Conservation (phyloP, 2,888 invertebrate genomes). For the Linhomoeus sp. region DNA sequence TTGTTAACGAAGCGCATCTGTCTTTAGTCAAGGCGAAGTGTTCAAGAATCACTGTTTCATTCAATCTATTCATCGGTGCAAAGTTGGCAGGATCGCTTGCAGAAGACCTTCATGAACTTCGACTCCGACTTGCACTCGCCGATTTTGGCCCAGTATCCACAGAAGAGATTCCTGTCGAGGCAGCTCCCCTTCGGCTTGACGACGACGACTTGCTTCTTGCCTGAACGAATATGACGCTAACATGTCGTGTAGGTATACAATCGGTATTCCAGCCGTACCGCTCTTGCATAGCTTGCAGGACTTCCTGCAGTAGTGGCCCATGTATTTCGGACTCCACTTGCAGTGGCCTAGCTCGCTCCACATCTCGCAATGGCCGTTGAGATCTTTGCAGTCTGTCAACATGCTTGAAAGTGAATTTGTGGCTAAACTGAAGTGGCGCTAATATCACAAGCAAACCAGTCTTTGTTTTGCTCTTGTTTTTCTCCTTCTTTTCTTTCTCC, state of each 20-base stretch:
- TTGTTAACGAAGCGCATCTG: no score
- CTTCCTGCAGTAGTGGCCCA: conserved; percentile 22
- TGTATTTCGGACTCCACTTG: conserved; percentile 25
- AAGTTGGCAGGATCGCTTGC: conserved; percentile 13
- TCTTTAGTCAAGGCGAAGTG: no score
- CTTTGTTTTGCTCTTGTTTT: no score
- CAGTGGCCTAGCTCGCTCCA: conserved; percentile 28
- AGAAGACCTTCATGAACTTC: conserved; percentile 24
- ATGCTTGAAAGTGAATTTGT: no score
- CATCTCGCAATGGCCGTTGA: conserved; percentile 28
- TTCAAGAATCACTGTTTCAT: no score
- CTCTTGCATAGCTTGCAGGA: conserved; percentile 6
- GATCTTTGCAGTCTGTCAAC: conserved; percentile 18
- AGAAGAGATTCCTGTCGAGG: conserved; percentile 25
- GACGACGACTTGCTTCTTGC: conserved; percentile 4
- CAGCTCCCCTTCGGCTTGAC: conserved; percentile 9
- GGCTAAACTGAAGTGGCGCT: no score
- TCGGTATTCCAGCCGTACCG: background rate
- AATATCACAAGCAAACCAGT: no score
- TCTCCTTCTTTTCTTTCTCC: no score
- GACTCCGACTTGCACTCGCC: conserved; percentile 25
- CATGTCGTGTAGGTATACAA: no score
- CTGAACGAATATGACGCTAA: background rate
- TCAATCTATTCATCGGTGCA: no score
- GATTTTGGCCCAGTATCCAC: conserved; percentile 27